Base-by-base conservation (phyloP, 2,888 invertebrate species). In the Cataglyphis altisquamis region DNA sequence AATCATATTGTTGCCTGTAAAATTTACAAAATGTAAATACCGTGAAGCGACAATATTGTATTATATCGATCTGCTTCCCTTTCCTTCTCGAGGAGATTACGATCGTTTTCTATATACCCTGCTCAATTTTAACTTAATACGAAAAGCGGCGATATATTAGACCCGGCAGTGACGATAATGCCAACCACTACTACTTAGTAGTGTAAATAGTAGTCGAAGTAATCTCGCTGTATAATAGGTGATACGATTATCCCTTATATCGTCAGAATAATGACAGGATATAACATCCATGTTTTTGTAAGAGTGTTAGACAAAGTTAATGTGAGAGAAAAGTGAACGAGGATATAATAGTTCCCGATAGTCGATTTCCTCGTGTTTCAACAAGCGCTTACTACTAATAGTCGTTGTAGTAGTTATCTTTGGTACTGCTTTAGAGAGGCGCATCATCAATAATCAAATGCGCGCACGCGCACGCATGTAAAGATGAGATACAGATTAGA, bases 321-420 rank as follows among this genome's bases (percentile, higher is more conserved):
- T 18, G n/a, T 72, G 60, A 72, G 45, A 60, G 41, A 72, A 80
- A 48, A 60, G 12, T 70, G 60, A 70, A 60, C 45, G 45, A 72
- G 60, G 18, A 60, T 48, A 68, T 57, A 60, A 15, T 45, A 41
- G n/a, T 45, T 68, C 4, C 12, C 21, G 41, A 72, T 52, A 67
- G 75, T 83, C 86, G 87, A 87, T 85, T 74, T 80, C 67, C 80
- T 80, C 77, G 75, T 78, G 85, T 86, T 73, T 82, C 84, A 87
- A 89, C 75, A 89, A 89, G 84, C 84, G 82, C 86, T 89, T 88
- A 89, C 86, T 89, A 88, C 86, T 89, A 88, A 81, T 89, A 89
- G 81, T 89, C 88, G 88, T 89, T 88, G 87, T 89, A 81, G 72
- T 86, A 85, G 64, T 89, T 88, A 82, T 82, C 67, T 84, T 83